Evolutionary conservation across 2,888 invertebrate genomes (phyloP), one percentile per base, ranked within the genome.

Genomic region (Stenotaenia linearis): DNA sequence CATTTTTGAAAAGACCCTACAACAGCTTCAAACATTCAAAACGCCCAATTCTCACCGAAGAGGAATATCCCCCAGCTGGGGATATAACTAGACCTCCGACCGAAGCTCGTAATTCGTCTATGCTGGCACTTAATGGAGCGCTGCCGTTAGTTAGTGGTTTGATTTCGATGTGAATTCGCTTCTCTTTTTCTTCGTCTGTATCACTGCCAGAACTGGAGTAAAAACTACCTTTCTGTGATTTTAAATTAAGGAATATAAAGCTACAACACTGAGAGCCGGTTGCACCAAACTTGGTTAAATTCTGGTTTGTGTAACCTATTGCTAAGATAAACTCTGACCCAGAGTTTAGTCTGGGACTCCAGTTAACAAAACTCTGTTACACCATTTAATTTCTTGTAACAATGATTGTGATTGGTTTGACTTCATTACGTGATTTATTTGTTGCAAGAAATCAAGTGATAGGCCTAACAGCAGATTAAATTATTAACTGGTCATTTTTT

Each of bases 91-190:
- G 90, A 86, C 94, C 96, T 86, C 95, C 96, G 78, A 97, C 94
- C 45, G 96, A 96, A 28, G 95, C 95, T 84, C 95, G 89, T 23
- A 97, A 89, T 86, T 97, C 97, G 87, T 97, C 97, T 12, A 97
- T 96, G 86, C 96, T 97, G n/a, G 96, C 96, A 81, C 96, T 94
- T 9, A 84, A 81, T 0, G 94, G 94, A 78, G 93, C 93, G 79
- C 91, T 90, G 77, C 95, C 96, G 88, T 95, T 96, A 85, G 93
- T 95, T 77, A 96, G 89, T 0, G 97, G 97, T 87, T 97, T 97
- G 81, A 97, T 97, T 89, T 96, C 95, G 1, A 97, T 96, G 85
- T 94, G 94, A 83, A 97, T 94, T 87, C 96, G n/a, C 18, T 77
- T 40, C 9, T 37, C 25, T 21, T 77, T 32, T 25, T 77, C 32